Evolutionary conservation across 2,888 invertebrate genomes (phyloP).

Genomic region (Morpho deidamia): DNA sequence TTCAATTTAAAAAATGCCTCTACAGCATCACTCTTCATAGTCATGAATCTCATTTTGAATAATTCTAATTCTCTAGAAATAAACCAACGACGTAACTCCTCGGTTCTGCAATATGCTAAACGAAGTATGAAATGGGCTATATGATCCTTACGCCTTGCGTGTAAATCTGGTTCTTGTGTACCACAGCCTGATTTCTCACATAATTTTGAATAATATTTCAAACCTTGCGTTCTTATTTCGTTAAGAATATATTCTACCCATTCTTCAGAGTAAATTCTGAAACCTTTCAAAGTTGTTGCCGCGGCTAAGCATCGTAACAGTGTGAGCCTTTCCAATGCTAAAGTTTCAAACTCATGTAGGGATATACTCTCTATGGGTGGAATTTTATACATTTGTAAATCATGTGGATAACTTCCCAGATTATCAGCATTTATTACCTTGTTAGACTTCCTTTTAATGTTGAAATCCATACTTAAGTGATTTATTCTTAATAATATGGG

Average conservation of each 20-base stretch:
- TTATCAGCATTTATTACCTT: constrained; percentile 53
- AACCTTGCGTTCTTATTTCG: constrained; percentile 82
- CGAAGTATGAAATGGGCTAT: constrained; percentile 96
- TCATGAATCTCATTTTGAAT: constrained; percentile 88
- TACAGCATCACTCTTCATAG: constrained; percentile 80
- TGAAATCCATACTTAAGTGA: constrained; percentile 54
- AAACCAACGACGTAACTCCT: constrained; percentile 93
- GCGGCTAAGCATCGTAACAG: constrained; percentile 88
- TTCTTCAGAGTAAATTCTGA: constrained; percentile 81
- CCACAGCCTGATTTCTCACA: constrained; percentile 76
- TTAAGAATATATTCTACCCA: constrained; percentile 81
- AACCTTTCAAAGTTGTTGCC: constrained; percentile 80
- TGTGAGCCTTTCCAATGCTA: constrained; percentile 90
- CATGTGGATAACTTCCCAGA: constrained; percentile 82
- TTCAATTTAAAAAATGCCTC: constrained; percentile 83
- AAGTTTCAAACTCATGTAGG: constrained; percentile 91
- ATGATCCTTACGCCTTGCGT: constrained; percentile 87
- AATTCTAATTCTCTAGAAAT: constrained; percentile 92
- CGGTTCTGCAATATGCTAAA: constrained; percentile 92
- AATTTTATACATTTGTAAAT: constrained; percentile 86
- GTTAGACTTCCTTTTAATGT: constrained; percentile 61
- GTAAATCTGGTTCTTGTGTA: constrained; percentile 79
- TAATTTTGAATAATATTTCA: constrained; percentile 81
- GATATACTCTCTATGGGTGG: constrained; percentile 87
- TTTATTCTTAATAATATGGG: background rate